These are phyloP conservation scores for Passer montanus DNA, from an alignment of 2,113 vertebrate genomes.

Conservation along the genomic window DNA sequence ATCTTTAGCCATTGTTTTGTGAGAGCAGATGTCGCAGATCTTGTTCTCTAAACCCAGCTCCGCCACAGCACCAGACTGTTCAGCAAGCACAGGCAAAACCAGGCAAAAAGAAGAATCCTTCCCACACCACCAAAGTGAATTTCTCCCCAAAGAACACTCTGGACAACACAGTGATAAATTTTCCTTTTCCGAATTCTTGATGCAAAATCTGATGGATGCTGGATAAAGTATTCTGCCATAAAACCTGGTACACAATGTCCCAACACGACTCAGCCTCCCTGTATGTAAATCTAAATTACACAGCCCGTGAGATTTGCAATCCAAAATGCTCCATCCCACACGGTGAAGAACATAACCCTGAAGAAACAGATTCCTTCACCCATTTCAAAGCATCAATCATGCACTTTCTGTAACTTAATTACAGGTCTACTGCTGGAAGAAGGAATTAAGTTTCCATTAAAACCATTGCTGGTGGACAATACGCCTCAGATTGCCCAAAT, in stretches of 20 bases:
- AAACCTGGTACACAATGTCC: not conserved
- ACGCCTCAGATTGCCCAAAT: not conserved
- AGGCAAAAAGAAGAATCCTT: not conserved
- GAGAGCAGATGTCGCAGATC: not conserved
- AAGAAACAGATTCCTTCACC: slow-evolving; percentile 49
- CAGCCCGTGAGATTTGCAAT: not conserved
- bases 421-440: slow-evolving; percentile 24
- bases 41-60: not conserved
- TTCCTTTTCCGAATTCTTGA: not conserved
- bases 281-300: not conserved
- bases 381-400: slow-evolving; percentile 23
- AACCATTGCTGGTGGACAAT: not conserved
- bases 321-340: slow-evolving; percentile 30
- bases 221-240: not conserved
- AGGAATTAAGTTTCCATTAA: slow-evolving; percentile 12
- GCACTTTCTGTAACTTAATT: not conserved
- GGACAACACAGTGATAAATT: not conserved
- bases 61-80: not conserved
- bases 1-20: not conserved
- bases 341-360: not conserved
- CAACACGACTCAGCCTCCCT: not conserved
- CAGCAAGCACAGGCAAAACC: not conserved
- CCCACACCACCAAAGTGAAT: not conserved
- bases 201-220: not conserved
- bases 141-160: not conserved